Conservation (phyloP, 1,140 invertebrate species). For the Macrobrachium nipponense region DNA sequence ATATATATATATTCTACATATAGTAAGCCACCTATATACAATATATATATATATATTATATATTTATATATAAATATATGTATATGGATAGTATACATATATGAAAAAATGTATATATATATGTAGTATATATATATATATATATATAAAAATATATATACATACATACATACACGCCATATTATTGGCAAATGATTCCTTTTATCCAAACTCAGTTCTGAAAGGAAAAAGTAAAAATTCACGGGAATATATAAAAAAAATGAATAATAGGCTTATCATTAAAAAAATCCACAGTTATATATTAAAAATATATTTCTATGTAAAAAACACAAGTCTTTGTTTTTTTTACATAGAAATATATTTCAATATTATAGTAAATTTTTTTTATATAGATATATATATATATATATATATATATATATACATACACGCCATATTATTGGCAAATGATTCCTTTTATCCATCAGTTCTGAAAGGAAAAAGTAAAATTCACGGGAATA, state of each 20-base stretch:
- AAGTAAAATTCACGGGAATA: neutral
- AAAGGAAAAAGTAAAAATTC: neutral
- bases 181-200: too few relatives aligned
- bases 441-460: too few relatives aligned
- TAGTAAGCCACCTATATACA: neutral
- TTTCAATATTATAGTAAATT: too few relatives aligned
- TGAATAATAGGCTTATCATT: too few relatives aligned
- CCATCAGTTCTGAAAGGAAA: too few relatives aligned
- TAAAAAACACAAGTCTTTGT: too few relatives aligned
- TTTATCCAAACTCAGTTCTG: too few relatives aligned
- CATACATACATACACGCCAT: neutral
- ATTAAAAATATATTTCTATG: too few relatives aligned
- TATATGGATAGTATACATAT: neutral
- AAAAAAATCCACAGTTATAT: too few relatives aligned
- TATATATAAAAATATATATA: neutral
- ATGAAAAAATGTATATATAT: neutral
- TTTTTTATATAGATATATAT: too few relatives aligned
- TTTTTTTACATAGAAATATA: too few relatives aligned
- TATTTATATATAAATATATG: neutral
- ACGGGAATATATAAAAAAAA: neutral
- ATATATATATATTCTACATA: neutral
- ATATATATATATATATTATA: neutral
- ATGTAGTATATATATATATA: neutral
- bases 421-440: neutral
- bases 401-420: constrained; percentile 11